phyloP scores from a whole-genome alignment of 2,888 invertebrate species.

The Saturnia japonica region DNA sequence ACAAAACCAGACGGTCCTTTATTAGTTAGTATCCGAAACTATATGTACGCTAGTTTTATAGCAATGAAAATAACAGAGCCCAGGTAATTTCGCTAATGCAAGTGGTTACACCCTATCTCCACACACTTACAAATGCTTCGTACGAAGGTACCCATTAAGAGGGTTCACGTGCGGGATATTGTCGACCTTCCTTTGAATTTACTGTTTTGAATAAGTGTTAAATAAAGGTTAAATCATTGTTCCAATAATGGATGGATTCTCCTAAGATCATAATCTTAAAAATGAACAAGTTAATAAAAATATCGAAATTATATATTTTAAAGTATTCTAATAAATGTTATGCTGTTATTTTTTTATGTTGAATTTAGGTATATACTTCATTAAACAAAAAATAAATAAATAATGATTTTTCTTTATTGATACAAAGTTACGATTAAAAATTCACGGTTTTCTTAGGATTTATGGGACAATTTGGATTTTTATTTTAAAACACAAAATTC shows the following conservation, averaged over 20 bases:
- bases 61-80: slow-evolving; percentile 80
- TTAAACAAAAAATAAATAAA: neutral
- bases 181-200: slow-evolving; percentile 61
- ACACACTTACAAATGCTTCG: slow-evolving; percentile 67
- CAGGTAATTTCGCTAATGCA: slow-evolving; percentile 82
- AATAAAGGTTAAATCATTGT: slow-evolving; percentile 52
- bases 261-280: neutral
- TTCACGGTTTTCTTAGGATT: too few relatives aligned
- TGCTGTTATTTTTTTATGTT: neutral
- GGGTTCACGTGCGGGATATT: slow-evolving; percentile 66
- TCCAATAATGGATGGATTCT: slow-evolving; percentile 35
- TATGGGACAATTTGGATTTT: too few relatives aligned
- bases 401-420: too few relatives aligned
- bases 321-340: neutral
- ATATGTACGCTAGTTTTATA: slow-evolving; percentile 53
- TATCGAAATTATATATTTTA: neutral
- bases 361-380: neutral
- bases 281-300: neutral
- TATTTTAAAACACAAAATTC: too few relatives aligned
- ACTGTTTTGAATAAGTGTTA: slow-evolving; percentile 71
- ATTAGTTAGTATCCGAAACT: slow-evolving; percentile 21
- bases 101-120: slow-evolving; percentile 77
- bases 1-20: slow-evolving; percentile 17
- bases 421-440: too few relatives aligned
- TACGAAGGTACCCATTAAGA: slow-evolving; percentile 73